Base-by-base conservation (phyloP, 2,797 vertebrate species). In the Holocentrus rufus region DNA sequence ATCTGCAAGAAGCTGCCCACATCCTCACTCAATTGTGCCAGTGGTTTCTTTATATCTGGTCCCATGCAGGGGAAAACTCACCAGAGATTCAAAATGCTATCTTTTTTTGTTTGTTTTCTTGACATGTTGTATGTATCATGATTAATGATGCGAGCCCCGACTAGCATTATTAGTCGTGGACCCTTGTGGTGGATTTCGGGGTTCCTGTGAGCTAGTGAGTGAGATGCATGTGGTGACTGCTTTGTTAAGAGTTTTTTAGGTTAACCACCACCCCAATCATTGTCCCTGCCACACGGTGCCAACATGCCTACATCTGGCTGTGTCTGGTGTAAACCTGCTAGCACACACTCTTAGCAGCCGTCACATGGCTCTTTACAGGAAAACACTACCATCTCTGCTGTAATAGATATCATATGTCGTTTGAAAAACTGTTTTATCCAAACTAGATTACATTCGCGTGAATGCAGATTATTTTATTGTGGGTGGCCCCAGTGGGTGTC, bases 1-100 rank as follows among this genome's bases (percentile, higher is more conserved):
- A 76, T 82, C 71, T 77, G 79, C 73, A 73, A 57, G 22, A 3
- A 50, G 34, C 46, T 75, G 49, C 65, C 81, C 83, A 90, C 90
- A 85, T 89, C 81, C 81, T 79, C 31, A 17, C 23, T 72, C 31
- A 27, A 34, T 59, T 69, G 11, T 42, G 39, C 14, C 49, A 64
- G 64, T 52, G 22, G 46, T 18, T 61, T 50, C n/a, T 36, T 77
- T 42, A 68, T 69, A 80, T 78, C 59, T 83, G 77, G 60, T 58
- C 17, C 34, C 58, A 34, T 5, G 20, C 27, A 71, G 63, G 59
- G 8, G 46, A 54, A 81, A 64, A 50, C 58, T 61, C 8, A 78
- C 1, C 27, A 75, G 31, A 52, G 14, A 53, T 64, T 25, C 2
- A 52, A 72, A 39, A 23, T 15, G 23, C 30, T 34, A 20, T 70